Evolutionary conservation across 2,888 invertebrate genomes (phyloP).

Genomic region (Notocelia uddmanniana): DNA sequence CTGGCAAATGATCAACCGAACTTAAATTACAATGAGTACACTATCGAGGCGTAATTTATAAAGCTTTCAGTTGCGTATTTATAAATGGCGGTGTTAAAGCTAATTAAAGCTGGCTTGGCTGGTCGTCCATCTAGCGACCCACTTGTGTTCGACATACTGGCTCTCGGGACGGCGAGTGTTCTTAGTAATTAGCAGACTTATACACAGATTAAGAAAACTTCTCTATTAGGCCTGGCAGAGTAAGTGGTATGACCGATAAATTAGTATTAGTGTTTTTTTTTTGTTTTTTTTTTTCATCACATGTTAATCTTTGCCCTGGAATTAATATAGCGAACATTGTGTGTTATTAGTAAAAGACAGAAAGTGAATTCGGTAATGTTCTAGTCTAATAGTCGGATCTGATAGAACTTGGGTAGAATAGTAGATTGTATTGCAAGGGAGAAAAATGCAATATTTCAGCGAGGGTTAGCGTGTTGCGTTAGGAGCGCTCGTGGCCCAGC

Average conservation of each 20-base stretch:
- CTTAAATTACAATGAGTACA: slow-evolving; percentile 36
- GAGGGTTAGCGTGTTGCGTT: too few species aligned
- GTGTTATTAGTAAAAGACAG: too few species aligned
- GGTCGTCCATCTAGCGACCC: slow-evolving; percentile 62
- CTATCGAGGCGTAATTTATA: slow-evolving; percentile 34
- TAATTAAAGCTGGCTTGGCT: slow-evolving; percentile 51
- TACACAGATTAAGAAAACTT: not conserved
- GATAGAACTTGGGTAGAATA: too few species aligned
- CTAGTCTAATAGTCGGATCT: too few species aligned
- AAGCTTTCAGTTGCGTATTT: slow-evolving; percentile 43
- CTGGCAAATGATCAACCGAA: slow-evolving; percentile 9
- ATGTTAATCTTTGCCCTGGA: too few species aligned
- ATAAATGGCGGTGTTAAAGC: slow-evolving; percentile 44
- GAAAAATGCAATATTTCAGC: too few species aligned
- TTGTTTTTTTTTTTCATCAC: too few species aligned
- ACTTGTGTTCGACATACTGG: slow-evolving; percentile 49
- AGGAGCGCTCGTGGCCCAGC: too few species aligned
- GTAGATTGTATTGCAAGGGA: too few species aligned
- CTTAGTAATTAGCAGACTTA: slow-evolving; percentile 1
- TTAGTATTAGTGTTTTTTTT: too few species aligned
- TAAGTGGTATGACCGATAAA: not conserved
- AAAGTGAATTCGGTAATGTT: too few species aligned
- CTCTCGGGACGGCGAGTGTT: slow-evolving; percentile 16
- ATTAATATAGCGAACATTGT: too few species aligned
- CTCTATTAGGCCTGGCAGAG: not conserved